Conservation (phyloP, 2,797 vertebrate genomes). For the Sebastiscus tertius region DNA sequence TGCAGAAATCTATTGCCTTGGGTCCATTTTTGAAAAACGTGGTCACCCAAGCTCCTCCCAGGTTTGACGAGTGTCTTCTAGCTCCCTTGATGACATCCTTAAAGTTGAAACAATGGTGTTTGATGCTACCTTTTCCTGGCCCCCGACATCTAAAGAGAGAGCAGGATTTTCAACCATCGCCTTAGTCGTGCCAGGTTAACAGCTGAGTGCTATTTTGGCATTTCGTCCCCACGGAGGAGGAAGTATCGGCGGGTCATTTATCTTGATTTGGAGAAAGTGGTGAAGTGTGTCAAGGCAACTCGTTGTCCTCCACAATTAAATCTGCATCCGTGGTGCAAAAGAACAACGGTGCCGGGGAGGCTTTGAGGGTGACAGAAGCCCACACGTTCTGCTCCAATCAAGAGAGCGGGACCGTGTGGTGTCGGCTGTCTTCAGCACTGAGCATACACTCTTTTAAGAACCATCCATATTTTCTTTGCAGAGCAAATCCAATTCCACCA, state of each 20-base stretch:
- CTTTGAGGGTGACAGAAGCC: background rate
- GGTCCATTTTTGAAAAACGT: background rate
- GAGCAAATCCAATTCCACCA: background rate
- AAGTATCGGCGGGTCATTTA: background rate
- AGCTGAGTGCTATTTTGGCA: background rate
- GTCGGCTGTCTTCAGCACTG: background rate
- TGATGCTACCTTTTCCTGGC: too few species aligned
- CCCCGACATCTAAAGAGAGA: too few species aligned
- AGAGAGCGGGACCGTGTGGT: background rate
- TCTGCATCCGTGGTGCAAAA: background rate
- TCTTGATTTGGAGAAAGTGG: background rate
- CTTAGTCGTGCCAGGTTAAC: background rate
- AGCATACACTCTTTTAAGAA: background rate
- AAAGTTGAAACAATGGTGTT: background rate
- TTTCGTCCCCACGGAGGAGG: background rate
- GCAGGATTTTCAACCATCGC: background rate
- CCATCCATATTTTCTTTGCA: background rate
- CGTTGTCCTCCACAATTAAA: background rate
- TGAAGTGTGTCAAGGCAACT: background rate
- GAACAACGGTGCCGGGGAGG: background rate
- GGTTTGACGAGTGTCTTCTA: background rate
- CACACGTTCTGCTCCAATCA: background rate
- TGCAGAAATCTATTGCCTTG: background rate
- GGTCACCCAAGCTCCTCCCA: background rate
- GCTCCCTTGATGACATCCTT: background rate